Conservation (phyloP, 1,140 invertebrate genomes). For the Telenomus remus region DNA sequence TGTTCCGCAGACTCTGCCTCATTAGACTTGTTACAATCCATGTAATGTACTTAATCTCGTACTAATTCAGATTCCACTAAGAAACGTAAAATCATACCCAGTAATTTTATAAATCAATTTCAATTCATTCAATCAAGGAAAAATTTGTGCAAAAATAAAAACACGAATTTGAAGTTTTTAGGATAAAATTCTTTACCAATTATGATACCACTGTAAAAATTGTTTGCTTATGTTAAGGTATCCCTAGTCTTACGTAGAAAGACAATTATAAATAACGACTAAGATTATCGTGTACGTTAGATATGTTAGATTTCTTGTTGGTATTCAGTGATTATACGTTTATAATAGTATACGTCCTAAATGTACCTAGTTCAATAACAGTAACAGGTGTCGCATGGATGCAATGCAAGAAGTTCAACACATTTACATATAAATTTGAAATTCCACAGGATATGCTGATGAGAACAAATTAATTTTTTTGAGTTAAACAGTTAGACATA, state of each 20-base stretch:
- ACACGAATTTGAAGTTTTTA: too few species aligned
- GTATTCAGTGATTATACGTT: conserved; percentile 32
- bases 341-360: conserved; percentile 36
- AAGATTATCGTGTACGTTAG: conserved; percentile 18
- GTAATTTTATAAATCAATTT: not conserved
- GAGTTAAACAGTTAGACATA: not conserved
- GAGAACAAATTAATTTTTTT: not conserved
- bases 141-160: too few species aligned
- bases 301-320: conserved; percentile 32
- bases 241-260: too few species aligned
- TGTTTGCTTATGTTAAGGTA: too few species aligned
- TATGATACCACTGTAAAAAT: too few species aligned
- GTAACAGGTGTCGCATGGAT: conserved; percentile 39
- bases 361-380: conserved; percentile 34
- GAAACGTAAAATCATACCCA: not conserved
- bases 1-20: not conserved
- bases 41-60: conserved; percentile 1
- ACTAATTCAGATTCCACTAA: not conserved
- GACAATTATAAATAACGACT: conserved; percentile 27
- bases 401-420: conserved; percentile 42
- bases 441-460: conserved; percentile 32
- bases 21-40: conserved; percentile 4
- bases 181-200: too few species aligned
- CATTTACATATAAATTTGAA: conserved; percentile 46
- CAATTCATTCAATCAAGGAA: too few species aligned